These are phyloP conservation scores for Lepus americanus DNA, from an alignment of 2,113 vertebrate species.

Conservation along the genomic window DNA sequence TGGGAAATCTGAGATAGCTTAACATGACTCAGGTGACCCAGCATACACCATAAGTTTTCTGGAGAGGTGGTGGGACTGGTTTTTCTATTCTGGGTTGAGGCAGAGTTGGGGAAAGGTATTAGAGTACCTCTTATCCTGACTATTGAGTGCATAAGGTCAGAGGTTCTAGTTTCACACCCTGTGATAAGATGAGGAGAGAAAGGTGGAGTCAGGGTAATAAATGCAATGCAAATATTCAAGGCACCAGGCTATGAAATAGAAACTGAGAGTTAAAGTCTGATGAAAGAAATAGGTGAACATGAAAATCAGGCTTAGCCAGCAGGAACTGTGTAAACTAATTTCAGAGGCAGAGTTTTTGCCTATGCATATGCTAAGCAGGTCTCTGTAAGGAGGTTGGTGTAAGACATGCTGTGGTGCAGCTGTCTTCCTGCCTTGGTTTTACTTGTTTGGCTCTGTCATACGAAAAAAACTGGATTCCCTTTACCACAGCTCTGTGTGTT, in stretches of 20 bases:
- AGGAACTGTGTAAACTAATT: neutral
- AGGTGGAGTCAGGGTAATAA: neutral
- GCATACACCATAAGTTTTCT: neutral
- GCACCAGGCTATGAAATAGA: neutral
- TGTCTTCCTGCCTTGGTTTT: neutral
- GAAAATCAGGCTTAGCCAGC: neutral
- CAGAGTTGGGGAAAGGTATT: neutral
- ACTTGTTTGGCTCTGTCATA: neutral
- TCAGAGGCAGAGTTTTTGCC: neutral
- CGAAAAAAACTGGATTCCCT: neutral
- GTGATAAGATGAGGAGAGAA: neutral
- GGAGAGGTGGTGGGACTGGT: neutral
- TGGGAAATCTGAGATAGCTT: neutral
- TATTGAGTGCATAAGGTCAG: neutral
- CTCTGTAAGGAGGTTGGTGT: too few relatives aligned
- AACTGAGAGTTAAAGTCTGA: neutral
- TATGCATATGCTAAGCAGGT: neutral
- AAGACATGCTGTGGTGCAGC: too few relatives aligned
- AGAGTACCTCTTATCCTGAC: neutral
- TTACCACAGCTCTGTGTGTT: neutral
- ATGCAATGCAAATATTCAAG: neutral
- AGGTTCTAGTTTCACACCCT: neutral
- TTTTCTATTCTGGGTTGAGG: neutral
- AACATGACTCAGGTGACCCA: neutral
- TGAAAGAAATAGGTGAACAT: neutral